These are phyloP conservation scores for Columba guinea DNA, from an alignment of 2,797 vertebrate genomes.

Conservation along the genomic window DNA sequence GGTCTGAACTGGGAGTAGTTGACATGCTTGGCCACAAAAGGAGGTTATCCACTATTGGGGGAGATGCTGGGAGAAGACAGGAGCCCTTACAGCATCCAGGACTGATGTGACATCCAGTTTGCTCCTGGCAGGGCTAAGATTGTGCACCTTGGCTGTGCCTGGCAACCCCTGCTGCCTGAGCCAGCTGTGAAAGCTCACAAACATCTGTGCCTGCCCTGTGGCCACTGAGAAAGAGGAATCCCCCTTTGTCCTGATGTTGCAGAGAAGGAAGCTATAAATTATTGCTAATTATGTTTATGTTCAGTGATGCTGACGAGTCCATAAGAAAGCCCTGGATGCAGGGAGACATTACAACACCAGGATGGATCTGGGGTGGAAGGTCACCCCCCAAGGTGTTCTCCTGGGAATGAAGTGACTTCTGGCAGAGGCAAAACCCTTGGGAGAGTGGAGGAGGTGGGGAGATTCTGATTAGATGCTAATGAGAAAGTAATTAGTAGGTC, in stretches of 20 bases:
- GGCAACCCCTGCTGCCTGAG: background rate
- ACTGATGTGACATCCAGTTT: background rate
- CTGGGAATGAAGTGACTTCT: background rate
- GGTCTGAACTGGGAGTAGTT: background rate
- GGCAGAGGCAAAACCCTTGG: background rate
- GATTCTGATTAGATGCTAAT: background rate
- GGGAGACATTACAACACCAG: accelerated
- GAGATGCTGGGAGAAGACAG: background rate
- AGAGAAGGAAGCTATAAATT: background rate
- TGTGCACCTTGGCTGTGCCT: background rate
- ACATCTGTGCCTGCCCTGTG: background rate
- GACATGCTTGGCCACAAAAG: accelerated
- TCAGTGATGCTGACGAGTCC: background rate
- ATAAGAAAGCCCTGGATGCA: background rate
- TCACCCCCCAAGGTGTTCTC: background rate
- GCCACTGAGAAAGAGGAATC: background rate
- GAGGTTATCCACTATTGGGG: accelerated
- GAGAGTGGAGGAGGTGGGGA: background rate
- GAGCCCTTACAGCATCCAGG: background rate
- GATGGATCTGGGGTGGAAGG: background rate
- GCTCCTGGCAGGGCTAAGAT: background rate
- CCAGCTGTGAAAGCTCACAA: slow-evolving; percentile 4
- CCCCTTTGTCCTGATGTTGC: background rate
- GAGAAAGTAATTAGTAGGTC: background rate
- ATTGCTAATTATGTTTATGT: background rate